phyloP scores from a whole-genome alignment of 1,140 invertebrate genomes.

The Polypedilum pembai region DNA sequence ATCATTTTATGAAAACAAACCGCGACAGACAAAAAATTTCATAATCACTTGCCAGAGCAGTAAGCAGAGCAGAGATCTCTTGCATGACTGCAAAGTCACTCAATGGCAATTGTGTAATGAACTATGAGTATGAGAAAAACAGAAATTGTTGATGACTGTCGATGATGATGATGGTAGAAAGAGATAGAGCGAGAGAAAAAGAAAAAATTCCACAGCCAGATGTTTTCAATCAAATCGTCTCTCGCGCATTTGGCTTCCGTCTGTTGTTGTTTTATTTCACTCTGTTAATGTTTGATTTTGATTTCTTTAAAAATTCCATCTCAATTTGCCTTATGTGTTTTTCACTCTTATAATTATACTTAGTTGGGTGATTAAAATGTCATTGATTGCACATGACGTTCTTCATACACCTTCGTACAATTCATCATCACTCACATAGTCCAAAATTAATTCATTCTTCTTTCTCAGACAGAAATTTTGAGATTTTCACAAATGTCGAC shows the following conservation, averaged over 20 bases:
- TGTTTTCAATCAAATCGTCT: slow-evolving; percentile 24
- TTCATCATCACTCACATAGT: background rate
- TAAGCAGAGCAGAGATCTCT: background rate
- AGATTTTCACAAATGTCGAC: background rate
- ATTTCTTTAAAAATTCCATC: background rate
- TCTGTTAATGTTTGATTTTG: background rate
- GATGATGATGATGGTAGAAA: background rate
- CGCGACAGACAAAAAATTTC: slow-evolving; percentile 18
- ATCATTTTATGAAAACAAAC: background rate
- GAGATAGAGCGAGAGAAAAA: background rate
- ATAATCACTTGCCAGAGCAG: background rate
- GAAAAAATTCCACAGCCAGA: slow-evolving; percentile 25
- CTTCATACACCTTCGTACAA: background rate
- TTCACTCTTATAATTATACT: background rate
- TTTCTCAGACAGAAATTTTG: background rate
- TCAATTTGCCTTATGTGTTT: background rate
- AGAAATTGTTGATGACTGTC: slow-evolving; percentile 16
- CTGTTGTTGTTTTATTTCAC: background rate
- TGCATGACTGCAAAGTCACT: slow-evolving; percentile 23
- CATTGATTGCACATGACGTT: background rate
- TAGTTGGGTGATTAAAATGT: background rate
- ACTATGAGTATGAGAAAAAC: slow-evolving; percentile 24
- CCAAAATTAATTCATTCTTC: slow-evolving; percentile 18
- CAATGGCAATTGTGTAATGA: slow-evolving; percentile 27
- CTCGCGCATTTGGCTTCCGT: background rate